A percentile compares a stretch with the other conserved stretches of the same genome.
These are phyloP conservation scores for Ptilorrhoa leucosticta DNA, from an alignment of 2,113 vertebrate genomes.

Conservation along the genomic window DNA sequence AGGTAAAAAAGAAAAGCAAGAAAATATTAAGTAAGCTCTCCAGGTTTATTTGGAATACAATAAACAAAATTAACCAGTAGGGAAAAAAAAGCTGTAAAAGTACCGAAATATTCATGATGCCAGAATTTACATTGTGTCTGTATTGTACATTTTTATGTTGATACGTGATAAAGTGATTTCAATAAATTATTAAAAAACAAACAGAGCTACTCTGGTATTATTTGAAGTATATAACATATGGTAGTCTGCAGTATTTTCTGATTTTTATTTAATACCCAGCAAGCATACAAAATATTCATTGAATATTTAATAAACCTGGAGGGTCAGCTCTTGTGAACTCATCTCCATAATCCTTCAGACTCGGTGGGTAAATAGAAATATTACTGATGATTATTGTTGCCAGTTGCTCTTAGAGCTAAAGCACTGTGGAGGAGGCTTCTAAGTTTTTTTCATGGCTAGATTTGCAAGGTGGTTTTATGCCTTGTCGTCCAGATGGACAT, in stretches of 20 bases:
- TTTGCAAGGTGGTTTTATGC: neutral
- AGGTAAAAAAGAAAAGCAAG: neutral
- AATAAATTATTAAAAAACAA: conserved; percentile 61
- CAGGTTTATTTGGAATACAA: neutral
- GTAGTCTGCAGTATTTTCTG: conserved; percentile 45
- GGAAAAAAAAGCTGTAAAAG: neutral
- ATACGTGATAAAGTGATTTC: conserved; percentile 47
- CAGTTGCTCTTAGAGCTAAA: neutral
- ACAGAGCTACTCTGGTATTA: conserved; percentile 9
- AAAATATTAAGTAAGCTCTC: neutral
- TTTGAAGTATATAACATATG: conserved; percentile 38
- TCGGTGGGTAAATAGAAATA: conserved; percentile 43
- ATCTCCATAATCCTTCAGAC: conserved; percentile 77
- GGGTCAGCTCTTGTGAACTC: conserved; percentile 72
- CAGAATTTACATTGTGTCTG: neutral
- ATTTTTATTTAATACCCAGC: conserved; percentile 57
- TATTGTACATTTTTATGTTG: conserved; percentile 38
- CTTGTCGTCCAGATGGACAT: neutral
- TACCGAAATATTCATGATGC: conserved; percentile 15
- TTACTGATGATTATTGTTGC: conserved; percentile 1
- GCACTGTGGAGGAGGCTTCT: neutral
- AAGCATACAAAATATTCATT: conserved; percentile 41
- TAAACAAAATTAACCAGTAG: neutral
- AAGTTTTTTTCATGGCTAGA: neutral
- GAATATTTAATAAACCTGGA: conserved; percentile 77